Conservation (phyloP, 2,797 vertebrate species). For the Tarsius wallacei region DNA sequence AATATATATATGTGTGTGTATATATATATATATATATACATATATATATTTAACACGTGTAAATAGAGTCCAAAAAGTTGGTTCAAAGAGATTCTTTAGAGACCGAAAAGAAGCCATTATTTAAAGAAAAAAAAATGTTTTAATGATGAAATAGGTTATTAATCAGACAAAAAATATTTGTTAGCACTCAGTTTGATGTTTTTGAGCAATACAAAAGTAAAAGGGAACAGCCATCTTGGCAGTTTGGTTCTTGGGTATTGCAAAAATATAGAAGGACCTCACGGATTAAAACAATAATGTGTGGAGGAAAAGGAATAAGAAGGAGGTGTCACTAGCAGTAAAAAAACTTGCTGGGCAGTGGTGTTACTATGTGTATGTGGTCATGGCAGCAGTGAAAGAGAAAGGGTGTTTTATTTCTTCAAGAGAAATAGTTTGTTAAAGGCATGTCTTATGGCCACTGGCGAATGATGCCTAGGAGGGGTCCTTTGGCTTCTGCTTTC, state of each 20-base stretch:
- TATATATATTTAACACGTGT: too few species aligned
- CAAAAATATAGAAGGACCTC: background rate
- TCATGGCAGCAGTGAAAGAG: fast-evolving
- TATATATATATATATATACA: too few species aligned
- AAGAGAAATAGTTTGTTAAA: background rate
- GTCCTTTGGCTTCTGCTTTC: background rate
- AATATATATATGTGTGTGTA: background rate
- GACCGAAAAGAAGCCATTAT: background rate
- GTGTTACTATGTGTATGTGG: fast-evolving
- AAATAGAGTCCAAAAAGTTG: too few species aligned
- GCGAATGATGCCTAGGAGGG: too few species aligned
- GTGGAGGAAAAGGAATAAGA: background rate
- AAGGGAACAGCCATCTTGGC: background rate
- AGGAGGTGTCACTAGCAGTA: background rate
- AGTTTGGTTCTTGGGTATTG: background rate
- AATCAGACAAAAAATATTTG: background rate
- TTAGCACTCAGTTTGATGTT: background rate
- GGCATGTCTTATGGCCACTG: background rate
- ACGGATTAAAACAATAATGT: background rate
- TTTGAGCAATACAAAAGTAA: background rate
- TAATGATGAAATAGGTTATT: background rate
- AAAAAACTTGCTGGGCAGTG: fast-evolving
- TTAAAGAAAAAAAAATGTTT: background rate
- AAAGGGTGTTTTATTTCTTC: background rate
- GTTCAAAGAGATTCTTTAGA: background rate